Evolutionary conservation across 2,797 vertebrate genomes (phyloP), one percentile per base, ranked within the genome.

Genomic region (Coracias cyanogaster): DNA sequence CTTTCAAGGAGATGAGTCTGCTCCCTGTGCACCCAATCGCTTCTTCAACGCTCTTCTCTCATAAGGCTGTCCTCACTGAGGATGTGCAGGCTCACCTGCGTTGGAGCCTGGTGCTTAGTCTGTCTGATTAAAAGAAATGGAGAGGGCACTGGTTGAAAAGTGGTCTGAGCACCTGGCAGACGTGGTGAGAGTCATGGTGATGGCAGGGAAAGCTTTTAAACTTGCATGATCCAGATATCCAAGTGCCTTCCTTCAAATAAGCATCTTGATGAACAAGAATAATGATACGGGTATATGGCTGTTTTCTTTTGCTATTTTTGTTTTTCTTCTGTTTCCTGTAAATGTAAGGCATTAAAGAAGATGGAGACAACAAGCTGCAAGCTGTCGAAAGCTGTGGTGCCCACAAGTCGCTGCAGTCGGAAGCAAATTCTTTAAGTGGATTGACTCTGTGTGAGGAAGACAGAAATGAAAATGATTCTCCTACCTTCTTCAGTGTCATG

Each of bases 401-500:
- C 13, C 85, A 71, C 13, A 52, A 71, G n/a, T 10, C 90, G 51
- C 77, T 94, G 77, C 96, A 95, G 46, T 88, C n/a, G 0, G 92
- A 58, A 61, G 61, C 25, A 3, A 31, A 83, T 88, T 91, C 93
- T 51, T 74, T 94, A 25, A 37, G 76, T 71, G 90, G 43, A 57
- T 82, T 86, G 54, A 78, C 70, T 52, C 86, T 65, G 48, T 67
- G 18, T 89, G 97, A 92, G 78, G 94, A 96, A 91, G 92, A 96
- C 69, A 81, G 89, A 66, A 93, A 90, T 25, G 92, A 95, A 92
- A 95, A 97, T 37, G 96, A 96, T 89, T 97, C 98, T 97, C 98
- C 99, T 43, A 99, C 99, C n/a, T 99, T 99, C 98, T 99, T 99
- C 98, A 99, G 99, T 97, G 98, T 98, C 97, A 99, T 99, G 99